Percentiles rank a stretch among this genome's conserved stretches.
These are phyloP conservation scores for Drosophila grimshawi DNA, from an alignment of 1,140 invertebrate genomes.

Conservation along the genomic window DNA sequence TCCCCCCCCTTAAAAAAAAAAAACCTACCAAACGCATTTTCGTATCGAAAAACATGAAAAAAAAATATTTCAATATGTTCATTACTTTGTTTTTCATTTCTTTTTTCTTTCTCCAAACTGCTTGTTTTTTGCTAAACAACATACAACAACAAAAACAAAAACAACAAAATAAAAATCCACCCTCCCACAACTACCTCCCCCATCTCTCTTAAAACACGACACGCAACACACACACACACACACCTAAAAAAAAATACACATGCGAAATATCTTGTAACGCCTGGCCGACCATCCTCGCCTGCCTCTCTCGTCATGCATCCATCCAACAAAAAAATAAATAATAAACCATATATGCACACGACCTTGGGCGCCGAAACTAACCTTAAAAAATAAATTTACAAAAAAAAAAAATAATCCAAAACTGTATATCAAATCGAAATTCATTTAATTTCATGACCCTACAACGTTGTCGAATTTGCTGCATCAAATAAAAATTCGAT, in stretches of 20 bases:
- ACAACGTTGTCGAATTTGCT: constrained; percentile 29
- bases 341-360: constrained; percentile 43
- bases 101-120: constrained; percentile 82
- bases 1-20: constrained; percentile 3
- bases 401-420: neutral
- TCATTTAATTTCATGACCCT: constrained; percentile 28
- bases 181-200: constrained; percentile 4
- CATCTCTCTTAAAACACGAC: constrained; percentile 30
- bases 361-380: constrained; percentile 41
- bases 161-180: constrained; percentile 14
- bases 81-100: constrained; percentile 83
- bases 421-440: constrained; percentile 14
- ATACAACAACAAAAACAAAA: constrained; percentile 55
- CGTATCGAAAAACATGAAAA: constrained; percentile 55
- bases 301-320: constrained; percentile 62
- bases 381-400: neutral
- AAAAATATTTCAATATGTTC: constrained; percentile 80
- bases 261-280: constrained; percentile 34
- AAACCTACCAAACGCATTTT: constrained; percentile 59
- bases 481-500: constrained; percentile 44
- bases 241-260: constrained; percentile 4
- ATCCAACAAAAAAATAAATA: constrained; percentile 46
- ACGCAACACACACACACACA: constrained; percentile 30
- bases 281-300: constrained; percentile 39
- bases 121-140: constrained; percentile 80